phyloP scores from a whole-genome alignment of 1,140 invertebrate genomes.

The Macrobrachium nipponense region DNA sequence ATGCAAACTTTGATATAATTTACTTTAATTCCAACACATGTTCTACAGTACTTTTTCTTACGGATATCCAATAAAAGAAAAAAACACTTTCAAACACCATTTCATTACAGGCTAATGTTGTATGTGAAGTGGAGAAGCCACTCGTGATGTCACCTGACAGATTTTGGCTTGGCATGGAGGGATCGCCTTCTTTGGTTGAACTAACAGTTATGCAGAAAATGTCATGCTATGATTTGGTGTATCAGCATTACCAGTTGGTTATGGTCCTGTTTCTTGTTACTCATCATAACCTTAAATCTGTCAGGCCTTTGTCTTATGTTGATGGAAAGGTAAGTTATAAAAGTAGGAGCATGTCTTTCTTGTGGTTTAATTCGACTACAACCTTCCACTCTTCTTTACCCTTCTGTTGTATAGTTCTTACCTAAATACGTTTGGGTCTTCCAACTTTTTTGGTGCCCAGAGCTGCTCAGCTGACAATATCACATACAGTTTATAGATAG shows the following conservation, averaged over 20 bases:
- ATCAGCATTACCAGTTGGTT: slow-evolving; percentile 69
- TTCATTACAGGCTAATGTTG: slow-evolving; percentile 45
- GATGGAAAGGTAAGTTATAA: slow-evolving; percentile 70
- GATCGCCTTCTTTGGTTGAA: slow-evolving; percentile 68
- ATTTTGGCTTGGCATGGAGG: slow-evolving; percentile 68
- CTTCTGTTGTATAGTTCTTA: too few species aligned
- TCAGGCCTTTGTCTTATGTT: slow-evolving; percentile 70
- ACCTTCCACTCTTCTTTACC: too few species aligned
- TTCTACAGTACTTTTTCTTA: slow-evolving; percentile 58
- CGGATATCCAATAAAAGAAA: too few species aligned
- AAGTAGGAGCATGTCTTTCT: neutral
- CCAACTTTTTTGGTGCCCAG: too few species aligned
- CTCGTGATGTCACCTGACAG: slow-evolving; percentile 69
- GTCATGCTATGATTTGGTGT: slow-evolving; percentile 69
- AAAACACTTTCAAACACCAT: neutral
- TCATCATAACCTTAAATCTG: slow-evolving; percentile 69
- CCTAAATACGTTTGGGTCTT: too few species aligned
- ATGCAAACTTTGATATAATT: neutral
- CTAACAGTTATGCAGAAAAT: slow-evolving; percentile 70
- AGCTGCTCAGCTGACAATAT: too few species aligned
- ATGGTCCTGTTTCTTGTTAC: slow-evolving; percentile 69
- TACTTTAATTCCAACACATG: neutral
- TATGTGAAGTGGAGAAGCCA: slow-evolving; percentile 67
- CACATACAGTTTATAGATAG: too few species aligned
- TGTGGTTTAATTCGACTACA: neutral